phyloP scores from a whole-genome alignment of 1,140 invertebrate genomes.

The Rhopalosiphum padi region DNA sequence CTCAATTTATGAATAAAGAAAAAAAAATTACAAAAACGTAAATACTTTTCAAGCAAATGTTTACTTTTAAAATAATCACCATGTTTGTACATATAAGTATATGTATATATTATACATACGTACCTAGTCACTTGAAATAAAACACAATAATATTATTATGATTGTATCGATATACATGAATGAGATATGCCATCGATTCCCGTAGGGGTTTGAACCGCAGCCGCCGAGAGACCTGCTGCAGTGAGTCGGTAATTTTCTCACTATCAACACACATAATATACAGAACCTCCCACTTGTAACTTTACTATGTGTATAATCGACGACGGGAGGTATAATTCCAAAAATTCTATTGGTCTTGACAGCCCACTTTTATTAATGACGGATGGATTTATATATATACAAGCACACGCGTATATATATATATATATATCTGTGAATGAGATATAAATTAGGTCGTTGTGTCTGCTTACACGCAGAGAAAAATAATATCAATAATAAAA shows the following conservation, averaged over 20 bases:
- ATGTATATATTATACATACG: background rate
- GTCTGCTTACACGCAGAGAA: background rate
- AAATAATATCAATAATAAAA: background rate
- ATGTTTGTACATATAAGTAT: background rate
- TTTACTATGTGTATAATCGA: background rate
- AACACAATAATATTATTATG: background rate
- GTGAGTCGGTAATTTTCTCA: background rate
- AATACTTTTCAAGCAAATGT: background rate
- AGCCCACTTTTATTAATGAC: slow-evolving; percentile 34
- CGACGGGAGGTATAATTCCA: background rate
- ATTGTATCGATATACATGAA: background rate
- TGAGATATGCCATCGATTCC: background rate
- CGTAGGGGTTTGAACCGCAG: background rate
- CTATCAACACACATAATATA: background rate
- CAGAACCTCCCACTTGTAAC: background rate
- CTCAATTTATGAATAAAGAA: background rate
- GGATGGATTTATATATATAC: background rate
- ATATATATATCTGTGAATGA: background rate
- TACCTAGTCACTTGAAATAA: background rate
- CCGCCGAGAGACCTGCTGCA: background rate
- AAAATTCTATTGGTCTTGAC: slow-evolving; percentile 24
- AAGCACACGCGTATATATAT: too few species aligned
- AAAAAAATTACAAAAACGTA: background rate
- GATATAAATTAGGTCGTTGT: slow-evolving; percentile 6
- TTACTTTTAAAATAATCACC: background rate